phyloP scores from a whole-genome alignment of 2,888 invertebrate species.

The Drosophila leonis region DNA sequence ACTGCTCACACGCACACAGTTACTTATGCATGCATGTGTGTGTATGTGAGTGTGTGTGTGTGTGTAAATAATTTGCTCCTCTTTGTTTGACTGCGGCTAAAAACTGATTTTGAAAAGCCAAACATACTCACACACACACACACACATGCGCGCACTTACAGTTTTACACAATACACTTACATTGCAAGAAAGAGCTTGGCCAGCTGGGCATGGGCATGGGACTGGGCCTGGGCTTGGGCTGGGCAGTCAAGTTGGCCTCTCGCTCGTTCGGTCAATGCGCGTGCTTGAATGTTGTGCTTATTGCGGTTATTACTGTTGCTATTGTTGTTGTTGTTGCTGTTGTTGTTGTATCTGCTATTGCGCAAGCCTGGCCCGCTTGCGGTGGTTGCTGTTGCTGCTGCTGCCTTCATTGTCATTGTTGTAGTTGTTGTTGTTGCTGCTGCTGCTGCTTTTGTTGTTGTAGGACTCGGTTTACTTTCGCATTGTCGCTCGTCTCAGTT shows the following conservation, averaged over 20 bases:
- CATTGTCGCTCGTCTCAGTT: conserved; percentile 71
- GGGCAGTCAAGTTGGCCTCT: conserved; percentile 57
- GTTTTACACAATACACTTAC: conserved; percentile 32
- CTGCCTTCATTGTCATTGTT: conserved; percentile 55
- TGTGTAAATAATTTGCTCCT: conserved; percentile 15
- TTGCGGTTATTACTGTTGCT: conserved; percentile 27
- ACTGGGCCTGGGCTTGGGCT: conserved; percentile 21
- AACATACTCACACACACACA: conserved; percentile 21
- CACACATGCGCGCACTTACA: not conserved
- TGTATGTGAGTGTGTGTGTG: not conserved
- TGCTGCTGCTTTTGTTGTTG: conserved; percentile 23
- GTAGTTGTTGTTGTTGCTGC: conserved; percentile 31
- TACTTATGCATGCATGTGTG: not conserved
- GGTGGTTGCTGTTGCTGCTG: conserved; percentile 38
- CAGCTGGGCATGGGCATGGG: conserved; percentile 41
- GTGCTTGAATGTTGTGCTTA: conserved; percentile 67
- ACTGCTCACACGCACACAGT: conserved; percentile 10
- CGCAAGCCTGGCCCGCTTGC: conserved; percentile 39
- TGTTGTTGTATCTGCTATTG: conserved; percentile 37
- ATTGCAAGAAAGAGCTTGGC: conserved; percentile 45
- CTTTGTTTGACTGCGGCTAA: conserved; percentile 27
- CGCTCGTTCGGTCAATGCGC: conserved; percentile 66
- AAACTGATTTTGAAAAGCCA: conserved; percentile 34
- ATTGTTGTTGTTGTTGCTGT: conserved; percentile 34
- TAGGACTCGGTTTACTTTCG: conserved; percentile 64